Evolutionary conservation across 2,888 invertebrate genomes (phyloP), one percentile per base, ranked within the genome.

Genomic region (Nesidiocoris tenuis): DNA sequence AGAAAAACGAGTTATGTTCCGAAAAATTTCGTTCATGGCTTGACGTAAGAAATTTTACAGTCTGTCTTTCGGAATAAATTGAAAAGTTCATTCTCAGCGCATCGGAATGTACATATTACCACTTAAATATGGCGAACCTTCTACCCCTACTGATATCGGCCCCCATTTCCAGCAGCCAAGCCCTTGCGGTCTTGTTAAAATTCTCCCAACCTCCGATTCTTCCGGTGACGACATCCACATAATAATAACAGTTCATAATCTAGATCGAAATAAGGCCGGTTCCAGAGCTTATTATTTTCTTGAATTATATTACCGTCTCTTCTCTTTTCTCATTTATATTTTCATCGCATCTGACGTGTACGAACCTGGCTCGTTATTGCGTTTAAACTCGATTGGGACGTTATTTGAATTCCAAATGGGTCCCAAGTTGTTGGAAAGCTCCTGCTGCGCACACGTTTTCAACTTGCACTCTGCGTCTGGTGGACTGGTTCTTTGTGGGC

Each of bases 371-470:
- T 67, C 67, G 67, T 67, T 67, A 67, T 67, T 12, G 55, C 39
- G 25, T 65, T 65, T 65, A 65, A 65, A 25, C 63, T 12, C 22
- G 65, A 39, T 2, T 12, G 25, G 19, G 23, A 25, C 18, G 55
- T 16, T 19, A 67, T 67, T 56, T 67, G 67, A 67, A 67, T 67
- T 19, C 67, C 67, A 67, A 67, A 67, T 67, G 56, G 55, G n/a
- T 25, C 23, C 17, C 67, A 21, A 9, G 39, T 39, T 24, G 22
- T 2, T 21, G 63, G 63, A 21, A 25, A 54, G 55, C 21, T 55
- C 66, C 55, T 54, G 39, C 66, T 66, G 56, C n/a, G 56, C 39
- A 67, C 19, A 39, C 59, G 56, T 67, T 67, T 39, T 67, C 12
- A 55, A 67, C 55, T 55, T 67, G 67, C 56, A 56, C 67, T 19